Percentiles rank a stretch among this genome's conserved stretches.
These are phyloP conservation scores for Frieseomelitta varia DNA, from an alignment of 1,140 invertebrate genomes.

Conservation along the genomic window DNA sequence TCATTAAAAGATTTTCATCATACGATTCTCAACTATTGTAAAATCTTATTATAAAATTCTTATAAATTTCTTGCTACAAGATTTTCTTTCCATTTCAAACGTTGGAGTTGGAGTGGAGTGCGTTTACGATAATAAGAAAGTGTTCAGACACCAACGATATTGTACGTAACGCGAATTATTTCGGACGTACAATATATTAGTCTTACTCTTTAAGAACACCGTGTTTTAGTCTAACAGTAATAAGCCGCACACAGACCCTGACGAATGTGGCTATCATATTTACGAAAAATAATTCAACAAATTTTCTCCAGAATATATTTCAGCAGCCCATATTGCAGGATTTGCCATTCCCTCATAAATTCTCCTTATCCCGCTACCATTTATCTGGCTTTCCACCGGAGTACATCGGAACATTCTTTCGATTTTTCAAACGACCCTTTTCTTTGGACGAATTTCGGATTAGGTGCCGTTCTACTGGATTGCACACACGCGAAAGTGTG, in stretches of 20 bases:
- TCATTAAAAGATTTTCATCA: no score
- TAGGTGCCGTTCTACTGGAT: neutral
- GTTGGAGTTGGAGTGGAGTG: neutral
- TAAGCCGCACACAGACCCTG: neutral
- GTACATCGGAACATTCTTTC: conserved; percentile 52
- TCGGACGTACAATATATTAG: no score
- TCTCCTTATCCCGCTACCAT: conserved; percentile 42
- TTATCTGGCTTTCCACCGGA: conserved; percentile 45
- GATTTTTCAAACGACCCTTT: conserved; percentile 44
- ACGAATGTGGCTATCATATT: conserved; percentile 12
- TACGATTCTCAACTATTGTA: no score
- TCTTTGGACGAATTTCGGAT: conserved; percentile 38
- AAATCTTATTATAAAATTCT: no score
- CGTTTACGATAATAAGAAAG: neutral
- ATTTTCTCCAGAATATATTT: conserved; percentile 19
- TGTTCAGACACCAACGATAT: neutral
- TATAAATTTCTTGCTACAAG: no score
- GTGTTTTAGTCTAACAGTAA: neutral
- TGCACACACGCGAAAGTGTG: conserved; percentile 47
- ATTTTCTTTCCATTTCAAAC: neutral
- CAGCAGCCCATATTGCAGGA: neutral
- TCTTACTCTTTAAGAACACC: neutral
- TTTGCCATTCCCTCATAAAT: conserved; percentile 35
- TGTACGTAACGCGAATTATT: neutral
- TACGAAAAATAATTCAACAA: conserved; percentile 44